phyloP scores from a whole-genome alignment of 2,888 invertebrate genomes.

The Drosophila formosana region DNA sequence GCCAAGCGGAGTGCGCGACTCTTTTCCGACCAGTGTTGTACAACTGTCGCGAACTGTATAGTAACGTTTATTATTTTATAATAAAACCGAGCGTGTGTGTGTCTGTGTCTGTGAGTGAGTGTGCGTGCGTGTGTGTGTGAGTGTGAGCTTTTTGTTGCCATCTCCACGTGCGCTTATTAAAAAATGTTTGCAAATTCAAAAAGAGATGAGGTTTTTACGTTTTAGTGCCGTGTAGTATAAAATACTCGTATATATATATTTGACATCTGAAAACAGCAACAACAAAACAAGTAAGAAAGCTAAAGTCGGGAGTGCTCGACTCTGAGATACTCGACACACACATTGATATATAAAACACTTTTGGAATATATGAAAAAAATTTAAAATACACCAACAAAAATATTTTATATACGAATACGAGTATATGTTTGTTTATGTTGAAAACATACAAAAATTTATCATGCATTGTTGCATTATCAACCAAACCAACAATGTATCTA shows the following conservation, averaged over 20 bases:
- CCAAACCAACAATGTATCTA: too few relatives aligned
- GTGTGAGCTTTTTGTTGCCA: slow-evolving; percentile 30
- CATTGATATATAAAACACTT: too few relatives aligned
- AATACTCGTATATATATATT: slow-evolving; percentile 15
- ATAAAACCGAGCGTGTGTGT: slow-evolving; percentile 26
- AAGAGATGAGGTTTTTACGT: slow-evolving; percentile 48
- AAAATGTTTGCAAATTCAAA: slow-evolving; percentile 53
- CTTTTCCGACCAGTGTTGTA: slow-evolving; percentile 34
- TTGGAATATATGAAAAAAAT: too few relatives aligned
- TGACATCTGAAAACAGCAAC: slow-evolving; percentile 12
- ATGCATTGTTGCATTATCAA: too few relatives aligned
- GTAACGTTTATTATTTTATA: slow-evolving; percentile 49
- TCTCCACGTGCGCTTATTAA: slow-evolving; percentile 57
- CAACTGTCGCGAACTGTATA: slow-evolving; percentile 37
- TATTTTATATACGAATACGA: neutral
- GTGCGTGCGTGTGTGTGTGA: neutral
- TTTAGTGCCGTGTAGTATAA: slow-evolving; percentile 29
- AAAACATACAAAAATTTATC: too few relatives aligned
- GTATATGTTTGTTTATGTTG: too few relatives aligned
- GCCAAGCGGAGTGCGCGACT: slow-evolving; percentile 53
- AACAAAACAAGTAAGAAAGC: neutral
- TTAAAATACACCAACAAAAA: neutral
- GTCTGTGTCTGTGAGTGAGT: slow-evolving; percentile 22
- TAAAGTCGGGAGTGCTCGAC: too few relatives aligned
- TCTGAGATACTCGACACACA: too few relatives aligned